Evolutionary conservation across 2,888 invertebrate genomes (phyloP), one percentile per base, ranked within the genome.

Genomic region (Xanthostigma xanthostigma): DNA sequence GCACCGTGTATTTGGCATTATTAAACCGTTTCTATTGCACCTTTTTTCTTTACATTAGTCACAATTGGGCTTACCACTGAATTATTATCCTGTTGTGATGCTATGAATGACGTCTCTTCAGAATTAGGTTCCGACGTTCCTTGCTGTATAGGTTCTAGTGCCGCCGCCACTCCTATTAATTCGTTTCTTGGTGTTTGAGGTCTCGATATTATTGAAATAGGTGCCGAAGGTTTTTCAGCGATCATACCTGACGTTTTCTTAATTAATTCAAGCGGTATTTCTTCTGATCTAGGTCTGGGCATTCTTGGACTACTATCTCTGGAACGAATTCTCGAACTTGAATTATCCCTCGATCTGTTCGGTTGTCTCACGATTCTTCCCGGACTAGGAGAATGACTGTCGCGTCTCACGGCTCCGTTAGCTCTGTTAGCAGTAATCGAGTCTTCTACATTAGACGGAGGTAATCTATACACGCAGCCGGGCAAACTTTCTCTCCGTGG

Each of bases 261-360:
- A 59, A 89, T 85, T 53, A 87, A 79, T 59, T 87, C 88, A 40
- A 89, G 64, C 0, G 88, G 88, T 42, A 89, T 89, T 57, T 88
- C 87, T 60, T 87, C 82, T 27, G 81, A 84, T 50, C 84, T 73
- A 0, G 86, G 80, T 38, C 87, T 70, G 1, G 84, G 83, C 68
- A 78, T 71, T 51, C 77, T 71, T 1, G 81, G 81, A n/a, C 86
- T 87, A 12, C 74, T 74, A 17, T 86, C 85, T 8, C 86, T 70
- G 0, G 85, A 85, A 2, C 48, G 14, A 43, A 38, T 42, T 33
- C 43, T 42, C 10, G 48, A 14, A 17, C 33, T 27, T 2, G 43
- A 42, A 48, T 17, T 49, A 43, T 49, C 44, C 36, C 44, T 0
- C 73, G 76, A 0, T 76, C 76, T 1, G 75, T 66, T n/a, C 67